phyloP scores from a whole-genome alignment of 2,888 invertebrate species.

The Lamellibrachia satsuma region DNA sequence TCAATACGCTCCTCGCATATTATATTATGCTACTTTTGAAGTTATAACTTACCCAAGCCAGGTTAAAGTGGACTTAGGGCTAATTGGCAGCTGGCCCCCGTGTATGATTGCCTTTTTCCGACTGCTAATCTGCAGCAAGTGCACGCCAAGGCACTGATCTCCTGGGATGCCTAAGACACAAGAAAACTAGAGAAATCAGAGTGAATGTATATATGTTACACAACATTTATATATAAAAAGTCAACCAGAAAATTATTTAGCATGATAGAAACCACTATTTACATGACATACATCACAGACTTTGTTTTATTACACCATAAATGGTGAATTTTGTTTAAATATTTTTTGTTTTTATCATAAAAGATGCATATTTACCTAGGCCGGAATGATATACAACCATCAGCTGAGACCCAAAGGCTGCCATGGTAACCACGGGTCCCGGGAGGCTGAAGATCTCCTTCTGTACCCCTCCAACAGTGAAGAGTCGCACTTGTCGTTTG shows the following conservation, averaged over 20 bases:
- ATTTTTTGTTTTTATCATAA: not conserved
- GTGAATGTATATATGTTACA: not conserved
- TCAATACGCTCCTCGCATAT: too few species aligned
- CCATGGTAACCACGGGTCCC: conserved; percentile 78
- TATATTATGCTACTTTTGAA: conserved; percentile 39
- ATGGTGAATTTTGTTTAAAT: not conserved
- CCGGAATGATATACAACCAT: conserved; percentile 76
- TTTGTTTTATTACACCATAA: not conserved
- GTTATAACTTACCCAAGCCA: conserved; percentile 64
- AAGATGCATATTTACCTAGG: conserved; percentile 58
- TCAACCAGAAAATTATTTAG: not conserved
- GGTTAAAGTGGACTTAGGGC: conserved; percentile 59
- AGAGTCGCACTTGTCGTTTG: conserved; percentile 80
- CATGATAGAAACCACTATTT: too few species aligned
- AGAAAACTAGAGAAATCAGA: conserved; percentile 14
- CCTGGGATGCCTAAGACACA: conserved; percentile 59
- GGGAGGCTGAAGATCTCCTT: conserved; percentile 78
- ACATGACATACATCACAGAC: not conserved
- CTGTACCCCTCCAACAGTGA: conserved; percentile 87
- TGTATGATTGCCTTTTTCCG: conserved; percentile 41
- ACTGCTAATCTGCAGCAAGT: conserved; percentile 45
- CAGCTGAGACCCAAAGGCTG: conserved; percentile 73
- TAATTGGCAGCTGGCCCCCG: conserved; percentile 59
- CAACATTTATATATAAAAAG: not conserved
- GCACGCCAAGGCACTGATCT: conserved; percentile 63